Conservation (phyloP, 2,888 invertebrate genomes). For the Gymnocheta viridis region DNA sequence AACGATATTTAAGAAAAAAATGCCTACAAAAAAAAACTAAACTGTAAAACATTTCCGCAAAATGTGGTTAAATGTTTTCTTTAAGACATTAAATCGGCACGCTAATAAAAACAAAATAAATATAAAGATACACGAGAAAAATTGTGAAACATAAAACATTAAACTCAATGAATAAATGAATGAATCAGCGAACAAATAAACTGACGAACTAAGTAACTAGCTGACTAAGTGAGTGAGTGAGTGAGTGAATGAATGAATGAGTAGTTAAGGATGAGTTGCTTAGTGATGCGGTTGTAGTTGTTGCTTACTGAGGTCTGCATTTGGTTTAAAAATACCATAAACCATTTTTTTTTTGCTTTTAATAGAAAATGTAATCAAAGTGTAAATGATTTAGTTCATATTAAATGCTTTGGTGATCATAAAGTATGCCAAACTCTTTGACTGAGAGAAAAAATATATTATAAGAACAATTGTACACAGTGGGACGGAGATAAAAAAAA, state of each 20-base stretch:
- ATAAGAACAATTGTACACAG: neutral
- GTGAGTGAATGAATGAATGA: constrained; percentile 21
- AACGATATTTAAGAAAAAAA: constrained; percentile 43
- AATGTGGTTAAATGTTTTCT: constrained; percentile 69
- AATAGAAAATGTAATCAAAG: constrained; percentile 61
- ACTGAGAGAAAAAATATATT: constrained; percentile 9
- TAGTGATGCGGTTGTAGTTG: neutral
- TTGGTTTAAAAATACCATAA: constrained; percentile 36
- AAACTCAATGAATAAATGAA: constrained; percentile 33
- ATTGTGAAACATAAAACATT: constrained; percentile 33
- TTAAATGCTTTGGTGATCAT: constrained; percentile 68
- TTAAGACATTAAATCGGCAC: constrained; percentile 59
- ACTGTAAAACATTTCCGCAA: constrained; percentile 70
- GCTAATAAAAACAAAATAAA: constrained; percentile 48
- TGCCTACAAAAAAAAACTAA: constrained; percentile 15
- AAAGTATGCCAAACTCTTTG: constrained; percentile 58
- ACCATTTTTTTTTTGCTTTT: constrained; percentile 6
- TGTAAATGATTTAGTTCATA: constrained; percentile 70
- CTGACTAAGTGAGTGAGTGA: constrained; percentile 9
- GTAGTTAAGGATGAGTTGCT: constrained; percentile 39
- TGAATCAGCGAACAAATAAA: constrained; percentile 24
- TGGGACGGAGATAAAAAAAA: too few species aligned
- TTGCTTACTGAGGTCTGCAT: neutral
- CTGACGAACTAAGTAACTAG: constrained; percentile 16
- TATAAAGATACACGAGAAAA: constrained; percentile 14